Evolutionary conservation across 92 coral and sea anemone genomes (phyloP), one percentile per base, ranked within the genome.

Genomic region (Palythoa grandiflora): DNA sequence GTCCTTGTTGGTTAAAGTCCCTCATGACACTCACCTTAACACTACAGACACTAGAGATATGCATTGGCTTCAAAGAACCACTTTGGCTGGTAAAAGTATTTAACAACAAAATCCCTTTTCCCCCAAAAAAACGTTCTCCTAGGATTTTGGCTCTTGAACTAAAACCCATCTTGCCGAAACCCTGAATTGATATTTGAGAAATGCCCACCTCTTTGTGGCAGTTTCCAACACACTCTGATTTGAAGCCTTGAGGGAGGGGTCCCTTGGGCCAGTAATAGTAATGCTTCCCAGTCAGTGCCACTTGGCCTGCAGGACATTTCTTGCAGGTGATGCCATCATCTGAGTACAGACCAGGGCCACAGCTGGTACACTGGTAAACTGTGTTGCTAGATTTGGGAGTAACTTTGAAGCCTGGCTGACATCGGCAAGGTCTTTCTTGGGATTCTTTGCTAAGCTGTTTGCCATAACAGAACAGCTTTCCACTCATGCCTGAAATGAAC

Each of bases 241-340:
- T 84, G 59, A 95, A 93, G 12, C 98, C 98, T 16, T 89, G 83
- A 0, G 94, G 96, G 38, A 95, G 50, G 9, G 80, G 68, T 59
- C 84, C 87, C 10, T 66, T 80, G 9, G 55, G 76, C 98, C 98
- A 94, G 37, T 72, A 57, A 63, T 78, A 85, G 80, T 76, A 93
- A 79, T 94, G 98, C 83, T 93, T 94, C 12, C 98, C 98, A 48
- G 83, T 74, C 13, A 94, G 88, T 1, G 98, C 93, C n/a, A 91
- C 98, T 19, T 87, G 92, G 8, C 98, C 98, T 73, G 78, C 59
- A 1, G 85, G 84, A 70, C 98, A 94, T 37, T 70, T 65, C 47
- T 75, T 68, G 74, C 98, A 94, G 38, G 63, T 87, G 16, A 83
- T 74, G 0, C 98, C 98, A 52, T 78, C 88, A 17, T 44, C 35